Conservation (phyloP, 2,888 invertebrate genomes). For the Bimastos eiseni region DNA sequence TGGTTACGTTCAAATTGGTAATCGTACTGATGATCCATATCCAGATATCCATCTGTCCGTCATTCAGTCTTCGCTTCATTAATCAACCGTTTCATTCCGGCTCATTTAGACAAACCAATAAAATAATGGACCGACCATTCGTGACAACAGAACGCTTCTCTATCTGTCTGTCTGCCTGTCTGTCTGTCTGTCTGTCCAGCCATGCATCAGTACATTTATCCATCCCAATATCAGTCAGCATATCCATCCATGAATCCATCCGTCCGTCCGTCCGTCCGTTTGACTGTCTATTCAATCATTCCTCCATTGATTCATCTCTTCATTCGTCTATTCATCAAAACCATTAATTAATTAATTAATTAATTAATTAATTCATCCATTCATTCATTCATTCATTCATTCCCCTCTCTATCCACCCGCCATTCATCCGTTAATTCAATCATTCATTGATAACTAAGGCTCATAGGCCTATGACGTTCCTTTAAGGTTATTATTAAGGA, state of each 20-base stretch:
- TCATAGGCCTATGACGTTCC: no score
- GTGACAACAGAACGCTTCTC: background rate
- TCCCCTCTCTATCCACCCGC: no score
- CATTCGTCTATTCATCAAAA: no score
- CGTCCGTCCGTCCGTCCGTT: background rate
- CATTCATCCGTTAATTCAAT: no score
- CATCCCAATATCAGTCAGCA: no score
- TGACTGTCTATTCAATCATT: no score
- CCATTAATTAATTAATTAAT: no score
- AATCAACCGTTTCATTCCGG: constrained; percentile 2
- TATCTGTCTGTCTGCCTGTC: background rate
- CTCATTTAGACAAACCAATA: background rate
- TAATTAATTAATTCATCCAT: no score
- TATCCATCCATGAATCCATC: background rate
- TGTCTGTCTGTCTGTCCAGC: background rate
- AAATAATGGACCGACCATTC: background rate
- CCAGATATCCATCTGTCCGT: constrained; percentile 3
- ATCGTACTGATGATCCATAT: background rate
- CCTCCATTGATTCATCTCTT: no score
- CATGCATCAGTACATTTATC: background rate
- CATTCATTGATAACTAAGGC: no score
- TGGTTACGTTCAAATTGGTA: background rate
- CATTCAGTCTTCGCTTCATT: background rate
- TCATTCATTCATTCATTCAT: no score
- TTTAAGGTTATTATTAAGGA: no score